Base-by-base conservation (phyloP, 2,888 invertebrate species). In the Cerceris ruficornis region DNA sequence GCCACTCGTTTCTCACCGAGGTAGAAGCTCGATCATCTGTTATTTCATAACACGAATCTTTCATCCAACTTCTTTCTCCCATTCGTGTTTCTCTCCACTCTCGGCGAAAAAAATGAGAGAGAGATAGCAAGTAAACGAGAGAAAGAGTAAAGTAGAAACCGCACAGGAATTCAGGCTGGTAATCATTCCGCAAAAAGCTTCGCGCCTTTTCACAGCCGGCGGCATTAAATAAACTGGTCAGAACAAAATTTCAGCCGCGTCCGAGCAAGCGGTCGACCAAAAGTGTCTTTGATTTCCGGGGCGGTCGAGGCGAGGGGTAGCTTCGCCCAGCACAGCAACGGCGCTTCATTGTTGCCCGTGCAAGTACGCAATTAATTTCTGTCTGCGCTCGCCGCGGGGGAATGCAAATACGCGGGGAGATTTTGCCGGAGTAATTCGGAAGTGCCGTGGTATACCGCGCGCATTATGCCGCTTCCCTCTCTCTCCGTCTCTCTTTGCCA, bases 291-390 rank as follows among this genome's bases (percentile, higher is more conserved):
- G 87, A 87, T 89, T 86, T 87, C 87, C 86, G 84, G 75, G 62
- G 67, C 69, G 60, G 68, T 60, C 69, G 57, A 72, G 71, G 50
- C 42, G 77, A 64, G 70, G 60, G 69, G 77, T 75, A 54, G 83
- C 79, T 70, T 81, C 68, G 82, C 70, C 76, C 61, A 62, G 80
- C 80, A 69, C 60, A 80, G 77, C 81, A 81, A 86, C 85, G 87
- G 80, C 81, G 86, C 87, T 89, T 88, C 87, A 86, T 88, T 87
- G 87, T 88, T 88, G 85, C 83, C 75, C 84, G 86, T 83, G 87
- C 91, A 90, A 90, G 88, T 87, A 88, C 87, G 88, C 90, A 89
- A 91, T 91, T 90, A 91, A 91, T 91, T 90, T 90, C 88, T 86
- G 87, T 86, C 88, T 83, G 86, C 76, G 85, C 85, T 84, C 87